These are phyloP conservation scores for Leptonema lineaticorne DNA, from an alignment of 1,140 invertebrate genomes.

Conservation along the genomic window DNA sequence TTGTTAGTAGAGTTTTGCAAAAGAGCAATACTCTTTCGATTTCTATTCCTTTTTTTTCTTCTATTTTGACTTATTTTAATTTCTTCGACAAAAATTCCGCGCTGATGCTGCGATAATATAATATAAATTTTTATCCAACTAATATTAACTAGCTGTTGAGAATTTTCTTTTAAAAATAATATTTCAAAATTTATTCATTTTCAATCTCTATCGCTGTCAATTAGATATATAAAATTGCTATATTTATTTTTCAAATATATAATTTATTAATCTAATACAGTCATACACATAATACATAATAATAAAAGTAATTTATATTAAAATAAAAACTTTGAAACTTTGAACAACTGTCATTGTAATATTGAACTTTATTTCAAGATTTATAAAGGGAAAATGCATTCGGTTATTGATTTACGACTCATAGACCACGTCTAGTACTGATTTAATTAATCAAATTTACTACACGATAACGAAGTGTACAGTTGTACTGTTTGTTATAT, in stretches of 20 bases:
- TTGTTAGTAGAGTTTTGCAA: not conserved
- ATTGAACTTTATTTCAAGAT: too few relatives aligned
- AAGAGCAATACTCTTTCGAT: not conserved
- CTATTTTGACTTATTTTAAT: not conserved
- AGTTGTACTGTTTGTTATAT: not conserved
- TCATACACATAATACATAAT: too few relatives aligned
- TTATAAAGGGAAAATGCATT: constrained; percentile 12
- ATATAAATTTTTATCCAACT: not conserved
- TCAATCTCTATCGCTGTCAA: too few relatives aligned
- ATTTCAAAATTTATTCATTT: too few relatives aligned
- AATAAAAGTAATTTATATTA: too few relatives aligned
- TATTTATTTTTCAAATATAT: too few relatives aligned
- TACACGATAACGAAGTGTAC: not conserved
- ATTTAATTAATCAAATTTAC: constrained; percentile 4
- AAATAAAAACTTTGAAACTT: too few relatives aligned
- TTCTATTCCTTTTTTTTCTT: too few relatives aligned
- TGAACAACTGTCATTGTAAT: too few relatives aligned
- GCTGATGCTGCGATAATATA: not conserved
- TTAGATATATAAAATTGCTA: too few relatives aligned
- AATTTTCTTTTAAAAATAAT: not conserved
- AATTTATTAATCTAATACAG: too few relatives aligned
- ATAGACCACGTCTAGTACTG: not conserved
- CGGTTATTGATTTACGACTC: not conserved
- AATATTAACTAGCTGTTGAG: not conserved
- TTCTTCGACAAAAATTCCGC: not conserved